phyloP scores from a whole-genome alignment of 2,888 invertebrate genomes.

The Drosophila neutralis region DNA sequence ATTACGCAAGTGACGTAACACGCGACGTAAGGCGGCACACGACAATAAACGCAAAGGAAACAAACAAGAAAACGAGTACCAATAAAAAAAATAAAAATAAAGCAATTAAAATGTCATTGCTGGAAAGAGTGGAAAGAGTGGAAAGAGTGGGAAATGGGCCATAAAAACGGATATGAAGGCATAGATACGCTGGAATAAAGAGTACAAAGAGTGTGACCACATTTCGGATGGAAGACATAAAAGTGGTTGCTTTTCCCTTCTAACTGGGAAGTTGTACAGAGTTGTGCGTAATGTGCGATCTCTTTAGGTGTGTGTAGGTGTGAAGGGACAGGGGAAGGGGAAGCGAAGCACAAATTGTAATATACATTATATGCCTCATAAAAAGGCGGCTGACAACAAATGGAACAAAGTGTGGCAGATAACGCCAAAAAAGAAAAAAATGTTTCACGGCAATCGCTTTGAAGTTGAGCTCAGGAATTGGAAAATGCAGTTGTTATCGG shows the following conservation, averaged over 20 bases:
- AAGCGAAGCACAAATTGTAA: conserved; percentile 23
- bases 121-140: conserved; percentile 28
- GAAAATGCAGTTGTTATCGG: conserved; percentile 16
- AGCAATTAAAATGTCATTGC: conserved; percentile 81
- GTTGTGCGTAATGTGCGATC: conserved; percentile 7
- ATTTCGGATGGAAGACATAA: conserved; percentile 55
- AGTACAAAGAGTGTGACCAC: conserved; percentile 40
- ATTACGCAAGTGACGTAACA: conserved; percentile 75
- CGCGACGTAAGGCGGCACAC: conserved; percentile 73
- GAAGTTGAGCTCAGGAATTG: conserved; percentile 33
- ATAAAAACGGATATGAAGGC: conserved; percentile 77
- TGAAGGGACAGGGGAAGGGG: conserved; percentile 1
- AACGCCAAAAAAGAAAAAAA: conserved; percentile 15
- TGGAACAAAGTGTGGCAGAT: conserved; percentile 45
- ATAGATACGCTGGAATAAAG: conserved; percentile 57
- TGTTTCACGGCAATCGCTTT: conserved; percentile 33
- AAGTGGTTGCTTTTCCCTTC: conserved; percentile 3
- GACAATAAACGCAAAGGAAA: conserved; percentile 58
- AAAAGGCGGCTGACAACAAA: conserved; percentile 42
- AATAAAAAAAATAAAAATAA: conserved; percentile 53
- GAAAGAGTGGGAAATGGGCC: conserved; percentile 60
- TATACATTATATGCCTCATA: conserved; percentile 32
- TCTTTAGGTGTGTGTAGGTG: conserved; percentile 3
- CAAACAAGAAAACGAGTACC: conserved; percentile 13
- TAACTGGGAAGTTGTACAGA: conserved; percentile 1